These are phyloP conservation scores for Echinops telfairi DNA, from an alignment of 2,113 vertebrate genomes.

Conservation along the genomic window DNA sequence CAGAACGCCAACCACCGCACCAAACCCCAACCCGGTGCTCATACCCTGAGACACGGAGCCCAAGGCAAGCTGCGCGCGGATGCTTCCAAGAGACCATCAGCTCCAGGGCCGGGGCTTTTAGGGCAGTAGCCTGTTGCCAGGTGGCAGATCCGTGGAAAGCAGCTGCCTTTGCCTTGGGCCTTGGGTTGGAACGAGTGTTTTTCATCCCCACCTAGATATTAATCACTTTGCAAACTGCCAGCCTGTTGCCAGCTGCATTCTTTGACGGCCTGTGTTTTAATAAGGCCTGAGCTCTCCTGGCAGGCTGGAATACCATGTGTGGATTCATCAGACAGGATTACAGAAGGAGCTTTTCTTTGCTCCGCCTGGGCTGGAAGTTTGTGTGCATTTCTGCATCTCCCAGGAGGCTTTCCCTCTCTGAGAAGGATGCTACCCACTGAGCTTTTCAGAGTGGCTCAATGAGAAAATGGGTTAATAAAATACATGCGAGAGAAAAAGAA, in stretches of 20 bases:
- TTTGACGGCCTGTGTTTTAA: constrained; percentile 68
- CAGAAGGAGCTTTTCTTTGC: constrained; percentile 83
- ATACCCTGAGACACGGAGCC: not conserved
- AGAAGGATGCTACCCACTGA: constrained; percentile 89
- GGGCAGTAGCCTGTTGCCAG: not conserved
- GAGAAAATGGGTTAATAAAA: constrained; percentile 90
- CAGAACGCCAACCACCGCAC: not conserved
- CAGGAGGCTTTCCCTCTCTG: constrained; percentile 86
- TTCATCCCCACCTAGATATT: constrained; percentile 42
- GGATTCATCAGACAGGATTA: constrained; percentile 85
- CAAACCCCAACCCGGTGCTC: not conserved
- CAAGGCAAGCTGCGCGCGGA: accelerated
- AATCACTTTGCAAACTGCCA: constrained; percentile 66
- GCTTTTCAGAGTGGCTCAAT: constrained; percentile 88
- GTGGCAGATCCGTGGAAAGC: constrained; percentile 12
- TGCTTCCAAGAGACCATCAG: accelerated
- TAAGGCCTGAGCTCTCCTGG: constrained; percentile 62
- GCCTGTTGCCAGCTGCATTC: constrained; percentile 71
- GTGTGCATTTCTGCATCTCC: constrained; percentile 88
- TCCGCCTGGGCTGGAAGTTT: constrained; percentile 72
- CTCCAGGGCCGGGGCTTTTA: accelerated
- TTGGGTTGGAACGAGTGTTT: not conserved
- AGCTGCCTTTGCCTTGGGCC: constrained; percentile 46
- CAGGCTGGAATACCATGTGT: constrained; percentile 66
- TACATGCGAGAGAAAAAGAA: constrained; percentile 86